Base-by-base conservation (phyloP, 92 coral and sea anemone species). In the Palythoa grandis region DNA sequence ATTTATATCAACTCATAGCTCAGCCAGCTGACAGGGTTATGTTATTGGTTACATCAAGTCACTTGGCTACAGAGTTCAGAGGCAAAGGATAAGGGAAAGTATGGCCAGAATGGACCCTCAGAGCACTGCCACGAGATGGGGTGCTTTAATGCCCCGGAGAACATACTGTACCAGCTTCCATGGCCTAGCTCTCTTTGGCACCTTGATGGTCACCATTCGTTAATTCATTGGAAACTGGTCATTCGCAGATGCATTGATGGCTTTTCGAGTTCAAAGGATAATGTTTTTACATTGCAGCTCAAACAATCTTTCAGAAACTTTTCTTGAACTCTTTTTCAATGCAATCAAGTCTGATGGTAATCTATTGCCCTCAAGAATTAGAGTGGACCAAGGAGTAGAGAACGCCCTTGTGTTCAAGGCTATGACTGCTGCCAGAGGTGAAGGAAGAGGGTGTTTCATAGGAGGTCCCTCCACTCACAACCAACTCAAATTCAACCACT, bases 191-290 rank as follows among this genome's bases (percentile, higher is more conserved):
- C 50, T 77, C 17, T 77, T 12, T 77, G 83, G 83, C 87, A 69
- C 35, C 58, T 83, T n/a, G 87, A 83, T 48, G 87, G 87, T 24
- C 78, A 83, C 40, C 87, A 83, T 83, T 83, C 87, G 4, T 52
- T 83, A 37, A 83, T 83, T 47, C 38, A 78, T n/a, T 83, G 87
- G 87, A 83, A 83, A 35, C 63, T 85, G 29, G 83, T 85, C 0
- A 85, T 85, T 5, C 88, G 39, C 48, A 72, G 50, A 43, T 43
- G 50, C 50, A 43, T 43, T 8, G 50, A 43, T 43, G 50, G 50
- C 50, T 43, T 40, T 77, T 77, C 75, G 10, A 77, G 83, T n/a
- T n/a, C n/a, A n/a, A 53, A 77, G 83, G 14, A 77, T 77, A 77
- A 77, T 77, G 71, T 77, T 8, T 29, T 77, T 77, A 53, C 52